Base-by-base conservation (phyloP, 2,113 vertebrate genomes). In the Misgurnus anguillicaudatus region DNA sequence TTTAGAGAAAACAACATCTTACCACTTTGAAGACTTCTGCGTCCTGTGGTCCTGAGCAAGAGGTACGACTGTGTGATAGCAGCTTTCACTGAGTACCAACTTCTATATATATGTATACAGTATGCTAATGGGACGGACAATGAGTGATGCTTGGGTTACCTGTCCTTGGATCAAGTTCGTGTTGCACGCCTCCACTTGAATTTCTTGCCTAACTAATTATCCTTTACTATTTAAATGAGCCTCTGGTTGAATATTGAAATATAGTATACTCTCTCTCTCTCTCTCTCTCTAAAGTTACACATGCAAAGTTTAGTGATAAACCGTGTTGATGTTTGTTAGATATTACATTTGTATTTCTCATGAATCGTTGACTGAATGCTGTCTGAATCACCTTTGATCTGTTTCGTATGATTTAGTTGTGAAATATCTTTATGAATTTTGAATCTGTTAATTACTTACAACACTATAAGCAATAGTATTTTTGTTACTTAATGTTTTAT, bases 201-300 rank as follows among this genome's bases (percentile, higher is more conserved):
- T 97, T 95, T 90, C 96, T 91, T 89, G 89, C 89, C 90, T 92
- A 92, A 89, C 93, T 94, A 94, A 95, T 95, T 91, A 94, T 94
- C 93, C 88, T 92, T 87, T 87, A 89, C 90, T 93, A 91, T 94
- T 94, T 94, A 90, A 93, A 93, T 90, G 83, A 72, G 70, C 61
- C 86, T 70, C 80, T 75, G 75, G 51, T 79, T 72, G 66, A 21
- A 48, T 21, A 36, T 71, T 48, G 36, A 63, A 36, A 47, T n/a
- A 51, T 21, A 51, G 24, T 9, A 9, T 39, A 16, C 53, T 14
- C 76, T 36, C 9, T 17, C 38, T 39, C 60, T 62, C 21, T 62
- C 60, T 39, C 61, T 42, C 65, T 48, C 58, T 24, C 19, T 24
- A 3, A 65, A 24, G 24, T 24, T 9, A 17, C 58, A 65, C 19